Base-by-base conservation (phyloP, 2,797 vertebrate genomes). In the Sebastes umbrosus region DNA sequence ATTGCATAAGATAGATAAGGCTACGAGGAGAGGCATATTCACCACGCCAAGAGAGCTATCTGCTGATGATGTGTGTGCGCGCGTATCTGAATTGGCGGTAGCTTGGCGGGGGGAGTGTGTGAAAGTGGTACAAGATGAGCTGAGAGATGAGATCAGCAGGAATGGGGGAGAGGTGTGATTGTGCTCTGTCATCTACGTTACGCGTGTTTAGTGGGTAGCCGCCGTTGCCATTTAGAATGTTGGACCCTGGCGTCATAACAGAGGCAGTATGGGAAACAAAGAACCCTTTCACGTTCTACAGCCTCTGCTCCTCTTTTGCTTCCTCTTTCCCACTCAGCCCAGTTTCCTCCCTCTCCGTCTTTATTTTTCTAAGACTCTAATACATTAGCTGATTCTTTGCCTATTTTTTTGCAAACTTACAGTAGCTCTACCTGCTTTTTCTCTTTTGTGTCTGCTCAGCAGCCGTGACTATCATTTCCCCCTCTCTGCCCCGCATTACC, bases 1-100 rank as follows among this genome's bases (percentile, higher is more conserved):
- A 12, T 94, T 93, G 92, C 93, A 89, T 94, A 94, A 94, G 94
- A 92, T 77, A 88, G 91, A 93, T 90, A 87, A 78, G 85, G 78
- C 75, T 83, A 86, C 74, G 29, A 87, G 72, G 83, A 88, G 83
- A 88, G 85, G 84, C 90, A 74, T 80, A 86, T 87, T 91, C 89
- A 50, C 79, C 72, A 79, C 80, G 79, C 75, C 81, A 69, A 85
- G 69, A 82, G 60, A 80, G 65, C 86, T 83, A 82, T 90, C 76
- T 77, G 69, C 78, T 89, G 84, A 90, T 86, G 83, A 20, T 79
- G 74, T 77, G 77, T 71, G 81, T 65, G 76, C 64, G 69, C 50
- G 68, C 72, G 24, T 22, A 29, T 52, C 18, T 68, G 43, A 50
- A 69, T 32, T 69, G 50, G 50, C 46, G 22, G 27, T 54, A 29